Evolutionary conservation across 2,113 vertebrate genomes (phyloP).

Genomic region (Apeltes quadracus): DNA sequence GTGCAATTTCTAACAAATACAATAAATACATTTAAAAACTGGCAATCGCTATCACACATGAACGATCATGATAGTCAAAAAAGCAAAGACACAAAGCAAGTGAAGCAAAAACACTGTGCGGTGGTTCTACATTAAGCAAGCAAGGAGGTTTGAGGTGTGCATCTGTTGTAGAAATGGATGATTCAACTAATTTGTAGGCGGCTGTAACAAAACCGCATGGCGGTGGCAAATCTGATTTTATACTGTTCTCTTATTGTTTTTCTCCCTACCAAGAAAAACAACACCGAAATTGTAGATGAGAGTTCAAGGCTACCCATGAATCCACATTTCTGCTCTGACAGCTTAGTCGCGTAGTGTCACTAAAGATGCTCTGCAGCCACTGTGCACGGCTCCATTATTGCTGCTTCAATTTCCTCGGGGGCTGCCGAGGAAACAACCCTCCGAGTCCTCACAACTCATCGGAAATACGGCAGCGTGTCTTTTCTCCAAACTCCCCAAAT

Average conservation of each 20-base stretch:
- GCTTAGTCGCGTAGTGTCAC: not conserved
- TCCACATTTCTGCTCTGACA: not conserved
- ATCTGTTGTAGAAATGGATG: not conserved
- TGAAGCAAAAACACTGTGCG: not conserved
- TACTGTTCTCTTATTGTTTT: not conserved
- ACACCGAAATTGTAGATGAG: not conserved
- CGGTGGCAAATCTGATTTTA: slow-evolving; percentile 1
- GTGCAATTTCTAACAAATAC: slow-evolving; percentile 3
- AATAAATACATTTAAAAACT: not conserved
- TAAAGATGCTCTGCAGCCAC: slow-evolving; percentile 27
- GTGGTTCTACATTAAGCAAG: not conserved
- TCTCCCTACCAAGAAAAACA: not conserved
- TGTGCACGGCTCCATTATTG: slow-evolving; percentile 14
- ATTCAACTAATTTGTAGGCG: slow-evolving; percentile 12
- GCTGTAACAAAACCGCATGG: not conserved
- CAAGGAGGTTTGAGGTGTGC: not conserved
- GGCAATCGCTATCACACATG: not conserved
- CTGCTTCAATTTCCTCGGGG: slow-evolving; percentile 21
- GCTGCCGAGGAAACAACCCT: slow-evolving; percentile 14
- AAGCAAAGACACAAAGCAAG: not conserved
- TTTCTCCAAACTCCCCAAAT: slow-evolving; percentile 24
- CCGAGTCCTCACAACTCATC: slow-evolving; percentile 16
- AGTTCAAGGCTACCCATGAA: not conserved
- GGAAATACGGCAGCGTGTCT: slow-evolving; percentile 18
- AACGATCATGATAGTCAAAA: not conserved